phyloP scores from a whole-genome alignment of 2,113 vertebrate species.

The Bufo gargarizans region DNA sequence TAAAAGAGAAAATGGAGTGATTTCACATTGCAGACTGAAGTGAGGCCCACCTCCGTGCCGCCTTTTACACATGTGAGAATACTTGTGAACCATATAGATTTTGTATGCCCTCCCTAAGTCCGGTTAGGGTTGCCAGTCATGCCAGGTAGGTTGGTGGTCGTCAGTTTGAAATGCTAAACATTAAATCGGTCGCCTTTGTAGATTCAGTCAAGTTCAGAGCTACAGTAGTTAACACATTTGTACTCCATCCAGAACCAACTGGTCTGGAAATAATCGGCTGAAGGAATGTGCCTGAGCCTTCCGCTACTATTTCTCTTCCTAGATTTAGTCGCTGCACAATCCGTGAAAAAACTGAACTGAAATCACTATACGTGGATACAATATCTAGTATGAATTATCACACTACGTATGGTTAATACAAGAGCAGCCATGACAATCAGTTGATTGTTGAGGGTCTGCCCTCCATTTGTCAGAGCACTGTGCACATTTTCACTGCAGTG shows the following conservation, averaged over 20 bases:
- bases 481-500: no score
- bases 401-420: no score
- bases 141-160: neutral
- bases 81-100: neutral
- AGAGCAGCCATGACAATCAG: no score
- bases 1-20: neutral
- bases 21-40: no score
- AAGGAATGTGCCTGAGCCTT: conserved; percentile 11
- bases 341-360: no score
- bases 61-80: neutral
- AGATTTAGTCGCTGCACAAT: neutral
- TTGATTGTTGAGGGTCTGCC: no score
- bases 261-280: conserved; percentile 12
- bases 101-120: neutral
- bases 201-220: conserved; percentile 16
- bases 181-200: neutral
- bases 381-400: no score
- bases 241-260: conserved; percentile 14
- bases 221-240: neutral
- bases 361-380: no score
- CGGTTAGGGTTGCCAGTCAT: neutral
- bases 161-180: neutral
- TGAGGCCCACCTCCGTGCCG: no score
- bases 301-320: neutral
- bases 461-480: no score